These are phyloP conservation scores for Seriola aureovittata DNA, from an alignment of 2,113 vertebrate species.

Conservation along the genomic window DNA sequence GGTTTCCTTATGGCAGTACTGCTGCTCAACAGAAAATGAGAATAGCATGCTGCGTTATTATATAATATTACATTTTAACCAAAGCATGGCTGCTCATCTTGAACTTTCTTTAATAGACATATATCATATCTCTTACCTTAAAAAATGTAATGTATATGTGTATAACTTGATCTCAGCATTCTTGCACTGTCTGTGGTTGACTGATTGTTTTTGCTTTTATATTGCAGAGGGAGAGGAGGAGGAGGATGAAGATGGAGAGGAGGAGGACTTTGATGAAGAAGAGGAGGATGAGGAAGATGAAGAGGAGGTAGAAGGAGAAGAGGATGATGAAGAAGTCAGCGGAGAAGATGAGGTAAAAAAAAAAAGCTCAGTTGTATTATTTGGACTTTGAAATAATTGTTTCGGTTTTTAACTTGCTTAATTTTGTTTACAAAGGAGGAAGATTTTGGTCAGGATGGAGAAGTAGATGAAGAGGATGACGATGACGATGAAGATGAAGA, in stretches of 20 bases:
- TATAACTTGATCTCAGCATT: background rate
- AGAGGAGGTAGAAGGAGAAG: conserved; percentile 89
- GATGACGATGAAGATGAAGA: conserved; percentile 87
- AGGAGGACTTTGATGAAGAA: conserved; percentile 90
- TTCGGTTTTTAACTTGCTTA: background rate
- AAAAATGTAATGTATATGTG: background rate
- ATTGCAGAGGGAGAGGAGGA: conserved; percentile 87
- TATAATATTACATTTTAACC: background rate
- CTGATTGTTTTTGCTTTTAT: conserved; percentile 2
- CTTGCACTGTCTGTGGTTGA: background rate
- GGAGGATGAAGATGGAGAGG: conserved; percentile 89
- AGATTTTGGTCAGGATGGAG: conserved; percentile 88
- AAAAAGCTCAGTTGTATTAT: background rate
- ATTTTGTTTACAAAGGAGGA: conserved; percentile 84
- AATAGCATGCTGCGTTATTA: background rate
- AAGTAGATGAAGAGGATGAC: conserved; percentile 90
- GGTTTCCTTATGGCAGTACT: background rate
- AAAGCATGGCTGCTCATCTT: background rate
- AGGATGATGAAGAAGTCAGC: conserved; percentile 92
- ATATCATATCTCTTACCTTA: background rate
- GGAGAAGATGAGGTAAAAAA: conserved; percentile 88
- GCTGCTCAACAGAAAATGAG: background rate
- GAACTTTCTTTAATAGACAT: background rate
- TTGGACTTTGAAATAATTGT: fast-evolving
- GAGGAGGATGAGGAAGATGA: conserved; percentile 91